Base-by-base conservation (phyloP, 2,888 invertebrate genomes). In the Sclerodermus sp. region DNA sequence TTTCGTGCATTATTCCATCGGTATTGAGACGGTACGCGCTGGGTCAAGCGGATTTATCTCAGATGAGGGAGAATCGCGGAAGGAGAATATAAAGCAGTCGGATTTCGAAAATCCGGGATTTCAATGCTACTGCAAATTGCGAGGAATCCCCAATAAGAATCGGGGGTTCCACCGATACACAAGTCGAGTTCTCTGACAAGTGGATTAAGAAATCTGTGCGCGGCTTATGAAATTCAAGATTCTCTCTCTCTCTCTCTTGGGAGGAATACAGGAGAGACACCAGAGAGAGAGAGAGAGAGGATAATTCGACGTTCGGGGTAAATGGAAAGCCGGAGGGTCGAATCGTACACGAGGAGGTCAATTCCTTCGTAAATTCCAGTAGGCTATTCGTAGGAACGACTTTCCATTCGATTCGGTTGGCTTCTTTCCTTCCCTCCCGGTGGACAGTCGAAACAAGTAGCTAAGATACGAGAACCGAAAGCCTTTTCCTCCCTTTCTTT, bases 351-450 rank as follows among this genome's bases (percentile, higher is more conserved):
- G 48, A 40, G 50, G 53, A 58, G 57, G 56, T 60, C 64, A 61
- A 68, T 66, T 67, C 62, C 67, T 65, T 61, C 44, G 62, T 60
- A 61, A 66, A 64, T 66, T 66, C 60, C 58, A 57, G 58, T 59
- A 60, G 66, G 61, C 60, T 59, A 67, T 66, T 53, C 64, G 47
- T 55, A 57, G 64, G 58, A 68, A 68, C 68, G 68, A 68, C 58
- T 58, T 66, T 64, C 60, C 58, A 67, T 67, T 68, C 65, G 61
- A 68, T 65, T 64, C 63, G 65, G 53, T 61, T 50, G 48, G 53
- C 44, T 49, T 57, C 52, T 50, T 49, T 54, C 63, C 55, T 55
- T 57, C 49, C 48, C 48, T 49, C 47, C 34, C 48, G 49, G 40
- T 36, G 49, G 54, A 54, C 55, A 54, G 45, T 37, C 60, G 60